Conservation (phyloP, 2,797 vertebrate species). For the Erithacus rubecula region DNA sequence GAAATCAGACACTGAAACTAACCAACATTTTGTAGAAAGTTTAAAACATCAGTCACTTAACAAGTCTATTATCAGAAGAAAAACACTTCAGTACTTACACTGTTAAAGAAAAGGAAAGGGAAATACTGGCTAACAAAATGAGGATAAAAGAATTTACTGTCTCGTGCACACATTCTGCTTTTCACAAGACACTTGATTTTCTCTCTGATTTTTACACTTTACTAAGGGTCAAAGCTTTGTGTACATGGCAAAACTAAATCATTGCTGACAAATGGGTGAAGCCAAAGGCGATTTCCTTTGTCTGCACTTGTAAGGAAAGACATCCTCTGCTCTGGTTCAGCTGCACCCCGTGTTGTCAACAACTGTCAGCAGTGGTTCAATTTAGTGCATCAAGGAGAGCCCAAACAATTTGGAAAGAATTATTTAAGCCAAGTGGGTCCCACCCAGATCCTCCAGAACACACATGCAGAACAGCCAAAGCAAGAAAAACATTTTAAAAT, state of each 20-base stretch:
- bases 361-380: neutral
- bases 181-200: neutral
- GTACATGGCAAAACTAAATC: neutral
- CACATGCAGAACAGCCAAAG: neutral
- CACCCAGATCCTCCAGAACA: conserved; percentile 24
- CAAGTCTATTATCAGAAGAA: neutral
- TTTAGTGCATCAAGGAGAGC: conserved; percentile 28
- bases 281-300: neutral
- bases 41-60: neutral
- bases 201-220: neutral
- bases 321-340: neutral
- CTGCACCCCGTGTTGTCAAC: conserved; percentile 33
- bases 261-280: conserved; percentile 11
- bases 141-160: neutral
- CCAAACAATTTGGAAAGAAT: conserved; percentile 18
- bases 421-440: neutral
- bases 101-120: neutral
- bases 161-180: neutral
- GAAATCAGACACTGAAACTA: neutral
- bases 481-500: conserved; percentile 10
- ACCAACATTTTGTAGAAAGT: neutral
- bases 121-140: neutral
- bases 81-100: neutral
- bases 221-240: neutral
- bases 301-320: conserved; percentile 1